Conservation (phyloP, 2,113 vertebrate genomes). For the Paralichthys olivaceus region DNA sequence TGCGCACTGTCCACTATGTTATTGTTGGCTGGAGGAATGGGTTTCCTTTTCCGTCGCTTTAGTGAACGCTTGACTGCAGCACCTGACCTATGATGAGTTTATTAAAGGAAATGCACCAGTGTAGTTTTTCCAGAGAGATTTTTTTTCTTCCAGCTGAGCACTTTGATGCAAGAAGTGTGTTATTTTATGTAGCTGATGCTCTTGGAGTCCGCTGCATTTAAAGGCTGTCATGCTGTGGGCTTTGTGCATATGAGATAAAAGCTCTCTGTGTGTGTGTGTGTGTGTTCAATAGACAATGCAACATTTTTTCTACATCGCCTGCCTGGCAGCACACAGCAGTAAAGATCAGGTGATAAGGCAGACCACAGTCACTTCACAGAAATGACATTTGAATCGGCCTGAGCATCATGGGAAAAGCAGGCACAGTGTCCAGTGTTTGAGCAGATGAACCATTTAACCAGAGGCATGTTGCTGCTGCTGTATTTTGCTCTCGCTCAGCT, state of each 20-base stretch:
- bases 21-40: not conserved
- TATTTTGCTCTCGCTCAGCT: no score
- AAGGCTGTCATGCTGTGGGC: slow-evolving; percentile 26
- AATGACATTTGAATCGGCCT: no score
- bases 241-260: slow-evolving; percentile 51
- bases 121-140: slow-evolving; percentile 15
- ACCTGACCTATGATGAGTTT: slow-evolving; percentile 35
- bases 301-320: not conserved
- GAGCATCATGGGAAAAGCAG: not conserved
- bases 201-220: slow-evolving; percentile 17
- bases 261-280: not conserved
- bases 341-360: slow-evolving; percentile 29
- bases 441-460: not conserved
- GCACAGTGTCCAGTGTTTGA: not conserved
- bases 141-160: slow-evolving; percentile 10
- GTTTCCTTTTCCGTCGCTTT: not conserved
- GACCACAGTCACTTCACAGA: not conserved
- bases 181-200: slow-evolving; percentile 12
- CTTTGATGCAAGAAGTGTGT: slow-evolving; percentile 28
- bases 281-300: not conserved
- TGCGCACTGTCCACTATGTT: not conserved
- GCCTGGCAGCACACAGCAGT: not conserved
- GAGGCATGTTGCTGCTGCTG: not conserved
- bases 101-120: slow-evolving; percentile 5
- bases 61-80: slow-evolving; percentile 16